Percentiles rank a stretch among this genome's conserved stretches.
phyloP scores from a whole-genome alignment of 2,797 vertebrate species.

The Neomorphus geoffroyi region DNA sequence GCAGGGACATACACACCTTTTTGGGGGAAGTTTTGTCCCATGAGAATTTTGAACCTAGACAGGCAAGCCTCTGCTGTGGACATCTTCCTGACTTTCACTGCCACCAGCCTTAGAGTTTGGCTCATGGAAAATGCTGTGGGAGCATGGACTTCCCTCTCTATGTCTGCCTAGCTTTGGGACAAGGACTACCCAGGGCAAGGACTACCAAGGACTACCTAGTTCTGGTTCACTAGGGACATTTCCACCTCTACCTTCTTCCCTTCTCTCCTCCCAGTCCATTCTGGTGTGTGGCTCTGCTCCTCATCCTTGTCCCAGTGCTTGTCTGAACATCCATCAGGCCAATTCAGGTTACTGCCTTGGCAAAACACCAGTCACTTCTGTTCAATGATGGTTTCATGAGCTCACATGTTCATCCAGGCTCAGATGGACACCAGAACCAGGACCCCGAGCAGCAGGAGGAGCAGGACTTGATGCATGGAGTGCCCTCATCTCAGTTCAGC shows the following conservation, averaged over 20 bases:
- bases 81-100: background rate
- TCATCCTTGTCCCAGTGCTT: background rate
- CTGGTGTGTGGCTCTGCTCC: background rate
- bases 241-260: background rate
- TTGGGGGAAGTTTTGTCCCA: background rate
- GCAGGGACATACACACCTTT: background rate
- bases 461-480: background rate
- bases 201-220: background rate
- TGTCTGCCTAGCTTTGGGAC: background rate
- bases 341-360: background rate
- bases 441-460: background rate
- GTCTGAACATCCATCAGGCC: background rate
- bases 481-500: background rate
- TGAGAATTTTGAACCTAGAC: background rate
- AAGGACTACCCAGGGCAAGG: background rate
- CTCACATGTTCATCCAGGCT: background rate
- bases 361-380: background rate
- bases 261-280: background rate
- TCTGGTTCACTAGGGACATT: background rate
- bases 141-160: accelerated
- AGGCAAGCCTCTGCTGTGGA: background rate
- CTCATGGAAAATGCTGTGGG: background rate
- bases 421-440: background rate
- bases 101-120: background rate
- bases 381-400: background rate